These are phyloP conservation scores for Tetraneura akinire DNA, from an alignment of 1,140 invertebrate genomes.

Conservation along the genomic window DNA sequence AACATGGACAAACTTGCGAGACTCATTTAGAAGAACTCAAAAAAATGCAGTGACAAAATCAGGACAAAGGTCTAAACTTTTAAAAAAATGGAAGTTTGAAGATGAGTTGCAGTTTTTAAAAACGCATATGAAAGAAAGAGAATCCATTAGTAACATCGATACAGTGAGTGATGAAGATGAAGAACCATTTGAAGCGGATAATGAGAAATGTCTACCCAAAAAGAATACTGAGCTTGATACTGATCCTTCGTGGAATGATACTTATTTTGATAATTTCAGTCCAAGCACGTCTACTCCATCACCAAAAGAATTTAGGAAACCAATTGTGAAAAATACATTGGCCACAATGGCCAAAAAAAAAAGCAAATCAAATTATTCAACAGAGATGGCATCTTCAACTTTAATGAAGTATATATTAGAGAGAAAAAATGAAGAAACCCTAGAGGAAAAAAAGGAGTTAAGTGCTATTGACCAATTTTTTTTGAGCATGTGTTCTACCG, in stretches of 20 bases:
- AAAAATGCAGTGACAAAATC: background rate
- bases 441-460: background rate
- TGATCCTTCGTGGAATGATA: too few species aligned
- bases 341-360: background rate
- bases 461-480: constrained; percentile 9
- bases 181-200: background rate
- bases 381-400: constrained; percentile 2
- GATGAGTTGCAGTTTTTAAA: constrained; percentile 14
- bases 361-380: background rate
- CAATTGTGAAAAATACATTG: too few species aligned
- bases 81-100: constrained; percentile 17
- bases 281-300: background rate
- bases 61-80: background rate
- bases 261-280: too few species aligned
- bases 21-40: background rate
- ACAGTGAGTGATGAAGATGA: constrained; percentile 12
- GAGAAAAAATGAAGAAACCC: background rate
- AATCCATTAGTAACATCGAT: background rate
- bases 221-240: background rate
- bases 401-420: constrained; percentile 15
- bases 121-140: constrained; percentile 1
- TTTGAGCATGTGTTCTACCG: too few species aligned
- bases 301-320: constrained; percentile 4
- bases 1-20: constrained; percentile 1
- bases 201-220: background rate